Percentiles rank a stretch among this genome's conserved stretches.
Evolutionary conservation across 1,140 invertebrate genomes (phyloP).

Genomic region (Neodiprion fabricii): DNA sequence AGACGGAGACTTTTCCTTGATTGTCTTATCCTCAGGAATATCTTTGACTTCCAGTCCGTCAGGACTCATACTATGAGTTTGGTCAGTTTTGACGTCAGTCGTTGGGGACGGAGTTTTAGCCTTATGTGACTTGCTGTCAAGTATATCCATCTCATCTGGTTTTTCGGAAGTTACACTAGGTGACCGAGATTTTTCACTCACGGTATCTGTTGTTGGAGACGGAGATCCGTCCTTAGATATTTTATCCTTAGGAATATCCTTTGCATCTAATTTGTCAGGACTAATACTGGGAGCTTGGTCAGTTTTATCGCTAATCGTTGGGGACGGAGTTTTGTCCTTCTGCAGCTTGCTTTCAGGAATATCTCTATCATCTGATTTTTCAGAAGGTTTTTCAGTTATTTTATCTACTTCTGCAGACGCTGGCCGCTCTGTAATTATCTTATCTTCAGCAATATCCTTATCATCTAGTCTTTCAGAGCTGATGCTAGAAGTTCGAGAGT

Average conservation of each 20-base stretch:
- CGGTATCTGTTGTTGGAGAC: neutral
- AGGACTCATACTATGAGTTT: neutral
- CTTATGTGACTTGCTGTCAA: neutral
- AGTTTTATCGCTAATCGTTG: neutral
- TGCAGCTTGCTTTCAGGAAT: too few relatives aligned
- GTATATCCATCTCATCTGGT: constrained; percentile 12
- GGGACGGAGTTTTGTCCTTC: neutral
- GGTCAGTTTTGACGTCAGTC: neutral
- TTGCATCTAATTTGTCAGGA: neutral
- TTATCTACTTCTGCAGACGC: neutral
- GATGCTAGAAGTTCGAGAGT: too few relatives aligned
- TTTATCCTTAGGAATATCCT: neutral
- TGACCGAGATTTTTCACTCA: constrained; percentile 20
- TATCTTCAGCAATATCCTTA: neutral
- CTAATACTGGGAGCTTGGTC: neutral
- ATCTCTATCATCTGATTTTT: neutral
- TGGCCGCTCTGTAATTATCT: neutral
- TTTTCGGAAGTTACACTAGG: constrained; percentile 26
- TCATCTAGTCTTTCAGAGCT: neutral
- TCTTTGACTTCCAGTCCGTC: neutral
- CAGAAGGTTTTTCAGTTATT: neutral
- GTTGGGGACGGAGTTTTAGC: neutral
- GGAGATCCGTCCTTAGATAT: neutral
- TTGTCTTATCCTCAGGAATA: neutral
- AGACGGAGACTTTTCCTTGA: neutral